These are phyloP conservation scores for human DNA, from an alignment of 2,113 vertebrate genomes.

Conservation along the genomic window GRCh38 chr1:112464501-112465000, in stretches of 20 bases:
- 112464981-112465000: neutral
- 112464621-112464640: conserved; percentile 6
- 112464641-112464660: neutral
- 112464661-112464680: neutral
- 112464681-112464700: conserved; percentile 44
- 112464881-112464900: neutral
- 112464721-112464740: neutral
- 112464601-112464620: conserved; percentile 30
- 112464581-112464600: neutral
- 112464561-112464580: neutral
- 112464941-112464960: neutral
- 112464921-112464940: neutral
- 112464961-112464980: neutral
- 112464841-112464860: neutral
- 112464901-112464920: neutral
- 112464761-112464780: neutral
- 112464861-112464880: neutral
- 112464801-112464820: neutral
- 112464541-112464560: neutral
- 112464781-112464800: neutral
- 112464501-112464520: neutral
- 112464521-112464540: neutral
- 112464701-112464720: conserved; percentile 37
- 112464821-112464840: neutral
- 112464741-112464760: neutral